These are phyloP conservation scores for Cephalotes varians DNA, from an alignment of 2,888 invertebrate species.

Conservation along the genomic window DNA sequence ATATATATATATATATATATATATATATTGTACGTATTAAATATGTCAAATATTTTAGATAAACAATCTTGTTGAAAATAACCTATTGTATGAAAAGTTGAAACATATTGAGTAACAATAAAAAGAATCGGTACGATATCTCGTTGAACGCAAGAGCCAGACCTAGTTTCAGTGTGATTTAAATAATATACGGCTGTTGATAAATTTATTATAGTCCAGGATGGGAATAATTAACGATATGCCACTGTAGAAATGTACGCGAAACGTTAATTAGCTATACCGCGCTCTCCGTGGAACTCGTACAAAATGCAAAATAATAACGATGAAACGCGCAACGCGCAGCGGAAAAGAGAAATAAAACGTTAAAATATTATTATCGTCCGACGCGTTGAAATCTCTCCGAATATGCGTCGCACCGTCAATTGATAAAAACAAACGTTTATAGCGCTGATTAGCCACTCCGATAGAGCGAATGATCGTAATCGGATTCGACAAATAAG, in stretches of 20 bases:
- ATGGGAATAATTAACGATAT: conserved; percentile 38
- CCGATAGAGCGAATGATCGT: conserved; percentile 7
- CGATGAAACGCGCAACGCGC: conserved; percentile 24
- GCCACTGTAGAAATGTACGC: background rate
- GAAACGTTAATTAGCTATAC: conserved; percentile 47
- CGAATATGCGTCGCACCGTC: background rate
- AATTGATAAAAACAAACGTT: conserved; percentile 29
- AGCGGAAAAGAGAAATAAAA: conserved; percentile 36
- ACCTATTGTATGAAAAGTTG: background rate
- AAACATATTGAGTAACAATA: background rate
- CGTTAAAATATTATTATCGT: conserved; percentile 32
- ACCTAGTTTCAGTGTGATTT: conserved; percentile 35
- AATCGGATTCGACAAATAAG: conserved; percentile 44
- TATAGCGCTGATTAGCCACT: conserved; percentile 8
- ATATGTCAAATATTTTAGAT: background rate
- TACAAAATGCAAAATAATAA: conserved; percentile 50
- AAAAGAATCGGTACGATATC: background rate
- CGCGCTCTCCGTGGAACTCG: conserved; percentile 3
- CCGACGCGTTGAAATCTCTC: conserved; percentile 13
- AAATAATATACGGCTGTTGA: conserved; percentile 44
- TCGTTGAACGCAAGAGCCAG: background rate
- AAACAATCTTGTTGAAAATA: background rate
- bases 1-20: too few species aligned
- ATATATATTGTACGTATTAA: too few species aligned
- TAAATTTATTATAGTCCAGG: conserved; percentile 42